A percentile compares a stretch with the other conserved stretches of the same genome.
Evolutionary conservation across 2,113 vertebrate species (phyloP).

Genomic region (Hippopotamus amphibius): DNA sequence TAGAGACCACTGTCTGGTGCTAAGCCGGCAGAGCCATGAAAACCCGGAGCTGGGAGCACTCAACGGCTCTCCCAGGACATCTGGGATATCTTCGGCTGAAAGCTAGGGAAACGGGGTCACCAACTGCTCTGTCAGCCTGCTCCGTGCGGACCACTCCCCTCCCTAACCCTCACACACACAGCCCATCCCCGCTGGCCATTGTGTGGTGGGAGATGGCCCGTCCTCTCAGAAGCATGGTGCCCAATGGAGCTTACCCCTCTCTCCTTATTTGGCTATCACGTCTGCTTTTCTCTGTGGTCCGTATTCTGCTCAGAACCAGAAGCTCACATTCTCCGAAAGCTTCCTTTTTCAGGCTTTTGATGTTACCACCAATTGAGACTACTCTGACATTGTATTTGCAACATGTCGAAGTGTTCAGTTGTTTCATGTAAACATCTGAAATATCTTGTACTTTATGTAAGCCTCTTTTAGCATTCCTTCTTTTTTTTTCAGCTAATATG

Average conservation of each 20-base stretch:
- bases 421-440: neutral
- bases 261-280: rapidly evolving
- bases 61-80: neutral
- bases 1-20: neutral
- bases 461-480: neutral
- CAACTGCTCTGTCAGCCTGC: neutral
- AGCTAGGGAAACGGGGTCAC: neutral
- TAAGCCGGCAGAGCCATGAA: neutral
- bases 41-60: neutral
- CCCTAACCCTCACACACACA: rapidly evolving
- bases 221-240: neutral
- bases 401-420: neutral
- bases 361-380: neutral
- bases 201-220: rapidly evolving
- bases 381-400: neutral
- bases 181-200: rapidly evolving
- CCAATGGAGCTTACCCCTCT: rapidly evolving
- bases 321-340: neutral
- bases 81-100: neutral
- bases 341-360: neutral
- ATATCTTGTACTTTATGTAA: neutral
- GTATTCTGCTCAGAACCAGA: neutral
- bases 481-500: neutral
- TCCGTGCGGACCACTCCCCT: neutral
- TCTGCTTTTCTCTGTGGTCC: neutral